Evolutionary conservation across 2,113 vertebrate genomes (phyloP).

Genomic region (Ictalurus punctatus): DNA sequence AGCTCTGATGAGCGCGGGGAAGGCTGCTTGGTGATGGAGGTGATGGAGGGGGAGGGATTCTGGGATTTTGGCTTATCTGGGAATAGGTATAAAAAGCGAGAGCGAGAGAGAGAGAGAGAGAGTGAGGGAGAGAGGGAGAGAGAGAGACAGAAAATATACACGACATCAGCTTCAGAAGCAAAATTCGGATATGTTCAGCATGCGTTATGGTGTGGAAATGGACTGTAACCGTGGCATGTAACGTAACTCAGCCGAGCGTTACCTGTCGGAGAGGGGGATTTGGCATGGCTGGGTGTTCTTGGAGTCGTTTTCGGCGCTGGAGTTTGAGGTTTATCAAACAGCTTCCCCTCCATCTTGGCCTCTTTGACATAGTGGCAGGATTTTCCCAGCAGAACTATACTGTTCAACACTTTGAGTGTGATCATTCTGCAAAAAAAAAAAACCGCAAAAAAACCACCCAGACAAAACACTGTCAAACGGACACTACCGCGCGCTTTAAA

Average conservation of each 20-base stretch:
- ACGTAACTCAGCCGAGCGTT: not conserved
- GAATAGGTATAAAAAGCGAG: not conserved
- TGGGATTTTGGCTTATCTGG: constrained; percentile 75
- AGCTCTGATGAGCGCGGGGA: constrained; percentile 70
- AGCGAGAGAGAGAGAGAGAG: not conserved
- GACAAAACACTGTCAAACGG: not conserved
- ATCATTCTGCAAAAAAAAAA: constrained; percentile 78
- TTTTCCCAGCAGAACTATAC: constrained; percentile 94
- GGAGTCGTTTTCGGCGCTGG: constrained; percentile 70
- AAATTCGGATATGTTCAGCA: not conserved
- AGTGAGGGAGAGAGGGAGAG: not conserved
- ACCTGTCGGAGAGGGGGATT: constrained; percentile 33
- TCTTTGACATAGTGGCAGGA: constrained; percentile 94
- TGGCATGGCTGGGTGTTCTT: constrained; percentile 72
- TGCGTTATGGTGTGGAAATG: not conserved
- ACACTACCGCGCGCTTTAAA: not conserved
- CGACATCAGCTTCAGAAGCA: not conserved
- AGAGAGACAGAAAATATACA: not conserved
- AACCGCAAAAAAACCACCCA: not conserved
- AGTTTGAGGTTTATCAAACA: constrained; percentile 74
- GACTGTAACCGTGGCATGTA: not conserved
- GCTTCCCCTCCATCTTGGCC: constrained; percentile 95
- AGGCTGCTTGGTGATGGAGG: constrained; percentile 83
- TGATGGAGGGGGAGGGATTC: constrained; percentile 73
- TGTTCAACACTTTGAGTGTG: constrained; percentile 92